phyloP scores from a whole-genome alignment of 2,888 invertebrate genomes.

The Strigamia transsilvanica region DNA sequence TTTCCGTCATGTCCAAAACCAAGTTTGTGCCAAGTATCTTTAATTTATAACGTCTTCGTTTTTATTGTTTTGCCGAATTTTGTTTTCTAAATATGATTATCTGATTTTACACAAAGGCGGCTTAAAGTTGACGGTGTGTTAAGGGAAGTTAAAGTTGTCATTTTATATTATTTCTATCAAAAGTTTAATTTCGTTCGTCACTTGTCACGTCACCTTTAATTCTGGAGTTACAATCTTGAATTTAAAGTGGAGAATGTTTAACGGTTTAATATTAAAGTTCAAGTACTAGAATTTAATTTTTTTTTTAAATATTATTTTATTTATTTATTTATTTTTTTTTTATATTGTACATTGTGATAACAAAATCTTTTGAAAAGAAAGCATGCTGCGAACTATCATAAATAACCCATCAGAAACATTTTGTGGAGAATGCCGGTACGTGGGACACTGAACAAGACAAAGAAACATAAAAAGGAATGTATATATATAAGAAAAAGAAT shows the following conservation, averaged over 20 bases:
- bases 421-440: constrained; percentile 18
- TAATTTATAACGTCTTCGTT: not conserved
- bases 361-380: not conserved
- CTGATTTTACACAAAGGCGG: not conserved
- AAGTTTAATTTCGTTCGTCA: not conserved
- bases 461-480: constrained; percentile 16
- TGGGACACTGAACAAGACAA: constrained; percentile 26
- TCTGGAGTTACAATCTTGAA: not conserved
- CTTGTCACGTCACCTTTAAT: not conserved
- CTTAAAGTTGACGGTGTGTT: not conserved
- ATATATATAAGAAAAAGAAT: not conserved
- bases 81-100: not conserved
- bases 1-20: constrained; percentile 14
- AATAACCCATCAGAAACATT: constrained; percentile 15
- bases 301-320: not conserved
- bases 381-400: constrained; percentile 1
- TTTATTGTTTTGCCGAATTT: not conserved
- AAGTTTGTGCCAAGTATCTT: not conserved
- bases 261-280: not conserved
- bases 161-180: too few relatives aligned
- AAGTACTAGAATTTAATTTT: not conserved
- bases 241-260: not conserved
- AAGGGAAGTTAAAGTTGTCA: too few relatives aligned
- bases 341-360: not conserved
- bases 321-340: constrained; percentile 20